Evolutionary conservation across 2,888 invertebrate genomes (phyloP), one percentile per base, ranked within the genome.

Genomic region (Leptopilina myrica): DNA sequence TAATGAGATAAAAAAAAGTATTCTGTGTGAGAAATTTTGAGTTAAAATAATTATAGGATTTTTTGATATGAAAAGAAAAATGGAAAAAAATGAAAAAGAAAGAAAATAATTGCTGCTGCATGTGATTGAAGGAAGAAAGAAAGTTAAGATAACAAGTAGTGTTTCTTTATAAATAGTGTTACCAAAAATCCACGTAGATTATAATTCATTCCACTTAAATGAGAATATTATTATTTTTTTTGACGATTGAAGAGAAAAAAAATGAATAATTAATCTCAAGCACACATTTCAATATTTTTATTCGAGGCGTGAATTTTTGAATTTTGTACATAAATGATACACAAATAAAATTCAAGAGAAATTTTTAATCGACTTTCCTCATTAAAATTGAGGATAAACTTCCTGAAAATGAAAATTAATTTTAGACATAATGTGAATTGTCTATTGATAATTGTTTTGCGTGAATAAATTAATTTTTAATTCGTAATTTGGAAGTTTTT

Each of bases 321-420:
- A 89, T 91, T 91, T 91, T 91, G 90, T 91, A 91, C 91, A 91
- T 91, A 91, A 90, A 89, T 89, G 87, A 90, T 89, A 90, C 89
- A 90, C 43, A 43, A 33, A 90, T 90, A 91, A 91, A 91, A 90
- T 91, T 90, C 90, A 89, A 33, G 88, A 89, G 84, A 85, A 87
- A 79, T 78, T 40, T 33, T 69, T 78, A 73, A 53, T 33, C n/a
- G 26, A 53, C 33, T 26, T 67, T 67, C 56, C 49, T 56, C 33
- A 53, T 76, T 49, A 40, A 64, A 3, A 20, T 76, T 62, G 20
- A 62, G 62, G 43, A 20, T 20, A 62, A 62, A 15, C 3, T 62
- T 62, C 8, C 62, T 62, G 20, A 15, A 62, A 8, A 43, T 62
- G 7, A 62, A 7, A 20, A 62, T 62, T 20, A 20, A 49, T 12